Evolutionary conservation across 2,113 vertebrate genomes (phyloP).

Genomic region (Poeciliopsis turrubarensis): DNA sequence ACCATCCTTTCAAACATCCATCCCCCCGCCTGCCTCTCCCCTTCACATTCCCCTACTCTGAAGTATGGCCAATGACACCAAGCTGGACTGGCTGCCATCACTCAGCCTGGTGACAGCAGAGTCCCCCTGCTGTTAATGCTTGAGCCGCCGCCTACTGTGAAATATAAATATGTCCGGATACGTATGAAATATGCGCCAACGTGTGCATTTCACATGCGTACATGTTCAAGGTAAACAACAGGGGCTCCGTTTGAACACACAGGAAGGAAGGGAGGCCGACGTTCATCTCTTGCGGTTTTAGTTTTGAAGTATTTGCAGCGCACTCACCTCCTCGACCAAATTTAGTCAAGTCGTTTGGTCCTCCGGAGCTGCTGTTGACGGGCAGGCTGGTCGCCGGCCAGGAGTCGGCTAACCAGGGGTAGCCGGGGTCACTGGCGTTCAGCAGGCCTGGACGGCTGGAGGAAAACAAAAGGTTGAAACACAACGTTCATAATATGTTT

Average conservation of each 20-base stretch:
- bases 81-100: constrained; percentile 68
- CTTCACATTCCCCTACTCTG: constrained; percentile 52
- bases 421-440: constrained; percentile 90
- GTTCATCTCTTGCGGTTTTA: constrained; percentile 28
- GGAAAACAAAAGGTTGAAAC: constrained; percentile 26
- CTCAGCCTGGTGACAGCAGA: constrained; percentile 66
- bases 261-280: constrained; percentile 19
- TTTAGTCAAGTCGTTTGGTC: constrained; percentile 93
- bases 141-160: constrained; percentile 45
- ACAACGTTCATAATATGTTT: constrained; percentile 20
- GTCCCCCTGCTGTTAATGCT: constrained; percentile 50
- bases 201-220: constrained; percentile 37
- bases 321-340: constrained; percentile 92
- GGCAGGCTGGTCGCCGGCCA: constrained; percentile 97
- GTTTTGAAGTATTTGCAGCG: background rate
- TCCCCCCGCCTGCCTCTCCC: constrained; percentile 46
- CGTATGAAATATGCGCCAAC: constrained; percentile 45
- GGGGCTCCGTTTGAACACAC: background rate
- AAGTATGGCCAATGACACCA: constrained; percentile 65
- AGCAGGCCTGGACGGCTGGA: constrained; percentile 92
- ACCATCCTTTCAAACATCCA: constrained; percentile 74
- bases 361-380: constrained; percentile 91
- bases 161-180: constrained; percentile 63
- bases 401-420: constrained; percentile 98
- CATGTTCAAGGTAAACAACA: constrained; percentile 37